Conservation (phyloP, 2,888 invertebrate species). For the Pristionchus fissidentatus region DNA sequence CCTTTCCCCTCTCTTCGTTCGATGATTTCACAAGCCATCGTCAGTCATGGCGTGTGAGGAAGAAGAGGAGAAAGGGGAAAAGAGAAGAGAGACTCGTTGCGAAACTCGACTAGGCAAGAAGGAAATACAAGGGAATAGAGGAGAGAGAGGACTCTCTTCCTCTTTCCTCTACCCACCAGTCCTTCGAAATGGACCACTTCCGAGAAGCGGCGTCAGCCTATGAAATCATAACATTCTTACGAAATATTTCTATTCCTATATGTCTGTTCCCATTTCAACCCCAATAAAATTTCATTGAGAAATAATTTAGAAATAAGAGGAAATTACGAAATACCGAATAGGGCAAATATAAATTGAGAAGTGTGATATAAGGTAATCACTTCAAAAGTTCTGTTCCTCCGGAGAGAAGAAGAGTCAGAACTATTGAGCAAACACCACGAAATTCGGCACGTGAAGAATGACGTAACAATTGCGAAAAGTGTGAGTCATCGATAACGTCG, state of each 20-base stretch:
- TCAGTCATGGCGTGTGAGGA: conserved; percentile 28
- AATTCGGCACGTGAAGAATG: conserved; percentile 34
- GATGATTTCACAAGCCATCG: conserved; percentile 40
- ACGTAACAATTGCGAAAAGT: not conserved
- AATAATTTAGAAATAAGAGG: not conserved
- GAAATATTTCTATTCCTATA: conserved; percentile 30
- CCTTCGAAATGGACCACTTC: conserved; percentile 32
- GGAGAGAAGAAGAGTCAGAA: not conserved
- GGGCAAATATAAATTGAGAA: not conserved
- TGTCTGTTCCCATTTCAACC: too few species aligned
- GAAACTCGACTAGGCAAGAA: conserved; percentile 22
- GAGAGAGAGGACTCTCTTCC: conserved; percentile 14
- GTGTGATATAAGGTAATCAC: not conserved
- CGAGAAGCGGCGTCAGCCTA: not conserved
- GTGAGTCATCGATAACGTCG: conserved; percentile 28
- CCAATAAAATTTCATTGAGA: not conserved
- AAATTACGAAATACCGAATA: not conserved
- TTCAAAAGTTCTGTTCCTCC: not conserved
- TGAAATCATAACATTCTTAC: conserved; percentile 40
- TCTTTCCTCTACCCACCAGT: conserved; percentile 2
- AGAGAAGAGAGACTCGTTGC: conserved; percentile 29
- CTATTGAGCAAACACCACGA: conserved; percentile 23
- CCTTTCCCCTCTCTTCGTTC: conserved; percentile 2
- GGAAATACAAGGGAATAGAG: conserved; percentile 29
- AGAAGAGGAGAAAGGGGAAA: conserved; percentile 3